These are phyloP conservation scores for Cyprinodon variegatus DNA, from an alignment of 2,113 vertebrate genomes.

Conservation along the genomic window DNA sequence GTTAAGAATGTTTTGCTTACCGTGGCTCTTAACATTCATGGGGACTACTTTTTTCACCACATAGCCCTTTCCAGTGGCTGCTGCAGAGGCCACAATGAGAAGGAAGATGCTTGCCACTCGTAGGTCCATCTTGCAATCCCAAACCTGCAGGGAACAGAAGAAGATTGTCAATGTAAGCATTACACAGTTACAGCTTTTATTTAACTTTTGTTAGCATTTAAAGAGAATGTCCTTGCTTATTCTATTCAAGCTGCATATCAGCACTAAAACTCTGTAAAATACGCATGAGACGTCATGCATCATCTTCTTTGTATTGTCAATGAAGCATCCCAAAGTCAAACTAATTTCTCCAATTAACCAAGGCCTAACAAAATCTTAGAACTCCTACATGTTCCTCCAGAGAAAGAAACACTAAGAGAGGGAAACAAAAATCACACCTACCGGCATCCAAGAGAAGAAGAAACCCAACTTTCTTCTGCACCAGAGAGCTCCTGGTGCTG, in stretches of 20 bases:
- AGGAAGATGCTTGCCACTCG: constrained; percentile 82
- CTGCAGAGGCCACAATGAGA: constrained; percentile 80
- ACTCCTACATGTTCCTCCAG: constrained; percentile 15
- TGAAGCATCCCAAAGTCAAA: constrained; percentile 6
- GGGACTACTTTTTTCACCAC: constrained; percentile 88
- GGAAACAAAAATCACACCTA: constrained; percentile 76
- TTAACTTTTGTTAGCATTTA: not conserved
- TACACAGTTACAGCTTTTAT: constrained; percentile 2
- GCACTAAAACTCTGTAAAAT: not conserved
- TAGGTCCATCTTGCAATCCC: constrained; percentile 87
- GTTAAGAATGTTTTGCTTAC: constrained; percentile 77
- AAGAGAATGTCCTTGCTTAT: not conserved
- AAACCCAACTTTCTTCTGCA: constrained; percentile 69
- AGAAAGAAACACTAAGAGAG: constrained; percentile 20
- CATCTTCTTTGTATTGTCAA: not conserved
- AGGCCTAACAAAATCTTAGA: constrained; percentile 25
- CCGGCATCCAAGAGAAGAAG: constrained; percentile 75
- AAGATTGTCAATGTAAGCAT: constrained; percentile 19
- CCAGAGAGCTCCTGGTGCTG: constrained; percentile 65
- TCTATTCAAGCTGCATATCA: not conserved
- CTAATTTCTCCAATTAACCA: not conserved
- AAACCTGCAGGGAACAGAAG: constrained; percentile 73
- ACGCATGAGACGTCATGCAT: not conserved
- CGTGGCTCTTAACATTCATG: constrained; percentile 88
- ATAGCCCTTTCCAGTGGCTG: constrained; percentile 85